Base-by-base conservation (phyloP, 2,113 vertebrate species). In the Clarias macrocephalus region DNA sequence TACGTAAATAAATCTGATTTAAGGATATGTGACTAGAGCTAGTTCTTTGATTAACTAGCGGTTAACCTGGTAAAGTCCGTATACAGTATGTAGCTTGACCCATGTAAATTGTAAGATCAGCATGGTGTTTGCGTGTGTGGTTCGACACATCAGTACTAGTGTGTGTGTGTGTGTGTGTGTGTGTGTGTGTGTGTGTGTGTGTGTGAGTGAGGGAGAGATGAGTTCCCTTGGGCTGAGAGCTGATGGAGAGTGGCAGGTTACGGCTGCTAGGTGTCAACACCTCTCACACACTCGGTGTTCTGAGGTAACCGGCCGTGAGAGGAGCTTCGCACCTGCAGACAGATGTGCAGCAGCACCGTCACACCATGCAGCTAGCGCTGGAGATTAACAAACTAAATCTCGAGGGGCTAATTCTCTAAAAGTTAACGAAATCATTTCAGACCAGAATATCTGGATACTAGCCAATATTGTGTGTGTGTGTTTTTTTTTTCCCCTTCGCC, bases 211-310 rank as follows among this genome's bases (percentile, higher is more conserved):
- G 81, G 56, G 60, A 68, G 56, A 80, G 13, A 66, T 37, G 72
- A 57, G 54, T 76, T 80, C 73, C 85, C 85, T 56, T 82, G 33
- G 82, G 87, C 88, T 82, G 21, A 83, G 89, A 62, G 76, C 84
- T 84, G 89, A 88, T 86, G 28, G 83, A 84, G 81, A 85, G 79
- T 89, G 90, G 89, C 90, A 85, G 85, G 66, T 70, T 86, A 83
- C 90, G 80, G 84, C 90, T 90, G 89, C 88, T 83, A 87, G 79
- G 75, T 91, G 90, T 86, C 90, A 90, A 88, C 89, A 89, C 87
- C 86, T 91, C 81, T 87, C 87, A 85, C 79, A 79, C 82, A 79
- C 85, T 86, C 77, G 2, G 28, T 88, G 85, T 83, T 85, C 72
- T 28, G 85, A 89, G 73, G 76, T 87, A 90, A 89, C 87, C 42